A percentile compares a stretch with the other conserved stretches of the same genome.
Evolutionary conservation across 2,888 invertebrate species (phyloP).

Genomic region (Pseudanteris insignis): DNA sequence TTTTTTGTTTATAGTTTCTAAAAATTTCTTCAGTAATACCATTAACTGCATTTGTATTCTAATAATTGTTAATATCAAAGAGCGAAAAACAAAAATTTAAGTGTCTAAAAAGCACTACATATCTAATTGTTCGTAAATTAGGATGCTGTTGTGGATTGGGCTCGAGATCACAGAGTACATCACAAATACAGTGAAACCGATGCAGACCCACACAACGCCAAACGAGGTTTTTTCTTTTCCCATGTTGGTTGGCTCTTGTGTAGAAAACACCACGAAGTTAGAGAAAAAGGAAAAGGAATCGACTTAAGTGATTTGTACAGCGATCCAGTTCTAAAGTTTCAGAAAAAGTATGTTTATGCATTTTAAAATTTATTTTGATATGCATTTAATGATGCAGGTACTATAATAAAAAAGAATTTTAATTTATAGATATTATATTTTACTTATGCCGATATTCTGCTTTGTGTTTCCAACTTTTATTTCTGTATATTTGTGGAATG

Average conservation of each 20-base stretch:
- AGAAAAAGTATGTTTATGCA: constrained; percentile 79
- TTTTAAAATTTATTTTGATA: too few relatives aligned
- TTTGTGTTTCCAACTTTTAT: constrained; percentile 78
- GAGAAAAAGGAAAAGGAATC: constrained; percentile 83
- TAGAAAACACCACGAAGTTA: constrained; percentile 90
- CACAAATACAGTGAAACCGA: constrained; percentile 95
- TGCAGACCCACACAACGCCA: constrained; percentile 93
- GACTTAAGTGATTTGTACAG: constrained; percentile 84
- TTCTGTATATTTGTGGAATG: constrained; percentile 78
- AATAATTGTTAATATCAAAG: too few relatives aligned
- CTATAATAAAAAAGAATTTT: constrained; percentile 2
- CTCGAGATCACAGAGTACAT: constrained; percentile 81
- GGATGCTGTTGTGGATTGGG: constrained; percentile 83
- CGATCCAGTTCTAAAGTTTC: constrained; percentile 87
- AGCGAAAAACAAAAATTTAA: too few relatives aligned
- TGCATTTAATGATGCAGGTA: too few relatives aligned
- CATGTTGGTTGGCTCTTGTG: constrained; percentile 95
- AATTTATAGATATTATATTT: constrained; percentile 71
- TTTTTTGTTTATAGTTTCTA: too few relatives aligned
- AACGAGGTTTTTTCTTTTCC: too few relatives aligned
- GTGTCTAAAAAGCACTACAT: too few relatives aligned
- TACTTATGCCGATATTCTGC: constrained; percentile 74
- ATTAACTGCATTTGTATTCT: too few relatives aligned
- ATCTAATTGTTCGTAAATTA: constrained; percentile 57
- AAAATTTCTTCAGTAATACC: too few relatives aligned